Conservation (phyloP, 2,113 vertebrate species). For the Corythoichthys intestinalis region DNA sequence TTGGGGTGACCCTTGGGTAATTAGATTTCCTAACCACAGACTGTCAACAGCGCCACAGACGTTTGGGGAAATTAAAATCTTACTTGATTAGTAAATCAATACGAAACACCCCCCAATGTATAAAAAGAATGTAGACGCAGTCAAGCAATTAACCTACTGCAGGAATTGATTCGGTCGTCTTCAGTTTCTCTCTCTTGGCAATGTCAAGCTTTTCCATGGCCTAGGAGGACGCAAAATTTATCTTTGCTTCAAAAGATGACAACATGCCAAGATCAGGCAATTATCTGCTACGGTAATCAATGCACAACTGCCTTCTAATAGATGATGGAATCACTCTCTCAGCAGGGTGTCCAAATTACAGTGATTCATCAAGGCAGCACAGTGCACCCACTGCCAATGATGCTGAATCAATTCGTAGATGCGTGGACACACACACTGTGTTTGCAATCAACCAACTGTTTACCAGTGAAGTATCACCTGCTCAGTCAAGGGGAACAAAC, state of each 20-base stretch:
- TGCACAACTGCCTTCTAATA: constrained; percentile 54
- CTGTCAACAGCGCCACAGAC: constrained; percentile 26
- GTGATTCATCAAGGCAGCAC: constrained; percentile 53
- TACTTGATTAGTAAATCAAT: constrained; percentile 55
- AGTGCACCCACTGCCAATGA: constrained; percentile 36
- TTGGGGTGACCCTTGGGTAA: constrained; percentile 33
- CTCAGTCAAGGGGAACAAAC: background rate
- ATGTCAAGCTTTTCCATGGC: constrained; percentile 41
- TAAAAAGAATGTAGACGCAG: constrained; percentile 51
- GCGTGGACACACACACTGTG: constrained; percentile 11
- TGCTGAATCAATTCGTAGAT: constrained; percentile 47
- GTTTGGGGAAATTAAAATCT: constrained; percentile 57
- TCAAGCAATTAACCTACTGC: constrained; percentile 65
- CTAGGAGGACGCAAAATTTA: constrained; percentile 47
- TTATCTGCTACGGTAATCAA: constrained; percentile 66
- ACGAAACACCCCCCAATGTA: constrained; percentile 39
- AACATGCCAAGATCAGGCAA: constrained; percentile 53
- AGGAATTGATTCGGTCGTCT: constrained; percentile 61
- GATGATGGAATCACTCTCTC: constrained; percentile 38
- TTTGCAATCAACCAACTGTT: constrained; percentile 15
- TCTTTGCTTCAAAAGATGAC: constrained; percentile 51
- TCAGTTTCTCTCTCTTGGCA: constrained; percentile 53
- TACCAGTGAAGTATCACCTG: background rate
- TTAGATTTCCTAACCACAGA: constrained; percentile 53
- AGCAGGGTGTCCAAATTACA: constrained; percentile 54